Percentiles rank a stretch among this genome's conserved stretches.
These are phyloP conservation scores for Dendrolimus punctatus DNA, from an alignment of 1,140 invertebrate genomes.

Conservation along the genomic window DNA sequence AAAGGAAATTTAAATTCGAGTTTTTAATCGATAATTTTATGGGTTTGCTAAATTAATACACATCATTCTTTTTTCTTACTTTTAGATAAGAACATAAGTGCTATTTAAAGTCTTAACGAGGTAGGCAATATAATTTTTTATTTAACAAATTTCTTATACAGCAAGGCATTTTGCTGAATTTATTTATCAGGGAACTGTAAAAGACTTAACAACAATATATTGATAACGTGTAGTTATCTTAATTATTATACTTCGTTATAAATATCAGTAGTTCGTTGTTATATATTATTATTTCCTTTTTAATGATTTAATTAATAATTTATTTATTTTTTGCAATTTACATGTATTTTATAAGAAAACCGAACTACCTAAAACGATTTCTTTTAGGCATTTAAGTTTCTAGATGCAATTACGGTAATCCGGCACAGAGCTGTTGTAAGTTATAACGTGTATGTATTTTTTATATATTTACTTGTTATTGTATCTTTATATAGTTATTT, in stretches of 20 bases:
- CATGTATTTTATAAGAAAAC: conserved; percentile 24
- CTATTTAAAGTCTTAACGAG: no score
- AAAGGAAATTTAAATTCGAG: no score
- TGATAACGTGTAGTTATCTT: conserved; percentile 26
- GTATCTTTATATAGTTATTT: no score
- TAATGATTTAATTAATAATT: conserved; percentile 20
- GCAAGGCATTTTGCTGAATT: no score
- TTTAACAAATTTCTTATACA: no score
- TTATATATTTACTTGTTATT: no score
- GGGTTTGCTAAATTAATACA: no score
- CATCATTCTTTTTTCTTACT: no score
- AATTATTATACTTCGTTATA: conserved; percentile 36
- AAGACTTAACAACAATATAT: conserved; percentile 20
- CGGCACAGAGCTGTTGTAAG: conserved; percentile 28
- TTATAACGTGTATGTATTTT: conserved; percentile 13
- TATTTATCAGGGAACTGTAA: conserved; percentile 3
- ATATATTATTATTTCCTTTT: conserved; percentile 42
- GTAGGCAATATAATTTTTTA: no score
- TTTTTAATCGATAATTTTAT: no score
- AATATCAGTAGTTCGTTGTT: conserved; percentile 61
- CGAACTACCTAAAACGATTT: conserved; percentile 41
- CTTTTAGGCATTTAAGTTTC: conserved; percentile 38
- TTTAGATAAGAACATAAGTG: no score
- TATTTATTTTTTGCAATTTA: conserved; percentile 36
- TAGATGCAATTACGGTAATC: no score